Conservation (phyloP, 2,797 vertebrate species). For the Siniperca obscura region DNA sequence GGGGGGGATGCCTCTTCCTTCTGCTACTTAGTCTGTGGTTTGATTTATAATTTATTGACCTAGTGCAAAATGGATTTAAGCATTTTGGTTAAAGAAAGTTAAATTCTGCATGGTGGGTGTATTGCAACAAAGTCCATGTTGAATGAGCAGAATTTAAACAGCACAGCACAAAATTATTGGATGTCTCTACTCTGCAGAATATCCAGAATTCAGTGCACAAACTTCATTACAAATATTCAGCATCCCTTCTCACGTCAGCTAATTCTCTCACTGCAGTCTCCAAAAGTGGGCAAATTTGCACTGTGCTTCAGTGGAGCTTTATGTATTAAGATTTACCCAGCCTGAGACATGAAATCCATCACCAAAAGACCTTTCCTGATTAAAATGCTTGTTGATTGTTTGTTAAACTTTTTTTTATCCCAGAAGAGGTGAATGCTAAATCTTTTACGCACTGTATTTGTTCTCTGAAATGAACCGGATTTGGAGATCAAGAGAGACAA, state of each 20-base stretch:
- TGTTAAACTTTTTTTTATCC: slow-evolving; percentile 26
- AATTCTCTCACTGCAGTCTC: slow-evolving; percentile 2
- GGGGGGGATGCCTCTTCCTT: neutral
- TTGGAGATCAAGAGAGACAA: slow-evolving; percentile 33
- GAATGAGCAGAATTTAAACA: slow-evolving; percentile 17
- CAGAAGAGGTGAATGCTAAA: slow-evolving; percentile 1
- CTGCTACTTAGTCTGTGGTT: neutral
- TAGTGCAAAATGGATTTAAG: neutral
- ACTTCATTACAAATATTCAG: slow-evolving; percentile 17
- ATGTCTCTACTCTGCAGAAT: neutral
- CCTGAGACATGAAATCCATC: slow-evolving; percentile 7
- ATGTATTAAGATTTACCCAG: slow-evolving; percentile 11
- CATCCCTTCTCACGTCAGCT: slow-evolving; percentile 9
- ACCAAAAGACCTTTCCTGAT: slow-evolving; percentile 14
- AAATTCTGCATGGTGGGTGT: neutral
- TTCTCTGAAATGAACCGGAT: slow-evolving; percentile 44
- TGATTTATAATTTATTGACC: slow-evolving; percentile 20
- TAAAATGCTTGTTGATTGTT: slow-evolving; percentile 43
- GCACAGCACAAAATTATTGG: slow-evolving; percentile 12
- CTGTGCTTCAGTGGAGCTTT: slow-evolving; percentile 14
- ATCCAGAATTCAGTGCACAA: neutral
- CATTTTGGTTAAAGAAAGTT: neutral
- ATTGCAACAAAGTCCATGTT: slow-evolving; percentile 8
- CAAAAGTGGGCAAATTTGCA: slow-evolving; percentile 20
- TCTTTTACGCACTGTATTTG: slow-evolving; percentile 31